These are phyloP conservation scores for Gobiocypris rarus DNA, from an alignment of 2,113 vertebrate genomes.

Conservation along the genomic window DNA sequence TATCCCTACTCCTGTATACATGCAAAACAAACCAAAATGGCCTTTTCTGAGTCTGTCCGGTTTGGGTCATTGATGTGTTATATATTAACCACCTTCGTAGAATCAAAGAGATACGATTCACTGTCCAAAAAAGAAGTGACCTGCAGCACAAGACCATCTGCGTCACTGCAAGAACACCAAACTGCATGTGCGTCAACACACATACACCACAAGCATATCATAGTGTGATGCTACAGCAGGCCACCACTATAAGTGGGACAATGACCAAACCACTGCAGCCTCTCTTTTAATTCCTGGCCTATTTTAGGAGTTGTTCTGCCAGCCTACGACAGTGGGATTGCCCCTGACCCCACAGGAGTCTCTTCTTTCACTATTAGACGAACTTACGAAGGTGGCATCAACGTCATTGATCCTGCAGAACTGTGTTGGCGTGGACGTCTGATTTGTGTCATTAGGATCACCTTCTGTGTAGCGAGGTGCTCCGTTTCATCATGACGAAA, in stretches of 20 bases:
- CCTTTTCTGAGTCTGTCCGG: not conserved
- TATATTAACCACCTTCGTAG: not conserved
- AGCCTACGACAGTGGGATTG: conserved; percentile 39
- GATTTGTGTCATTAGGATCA: not conserved
- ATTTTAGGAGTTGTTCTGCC: conserved; percentile 45
- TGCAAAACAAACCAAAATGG: not conserved
- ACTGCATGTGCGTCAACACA: conserved; percentile 21
- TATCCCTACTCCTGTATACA: not conserved
- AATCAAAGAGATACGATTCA: not conserved
- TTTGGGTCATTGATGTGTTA: conserved; percentile 1
- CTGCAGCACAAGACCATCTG: not conserved
- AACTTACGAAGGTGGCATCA: not conserved
- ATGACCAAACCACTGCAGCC: conserved; percentile 43
- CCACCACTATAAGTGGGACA: conserved; percentile 47
- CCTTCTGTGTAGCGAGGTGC: not conserved
- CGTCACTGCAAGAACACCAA: conserved; percentile 26
- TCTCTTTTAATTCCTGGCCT: conserved; percentile 35
- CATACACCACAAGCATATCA: conserved; percentile 13
- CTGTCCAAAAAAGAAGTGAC: not conserved
- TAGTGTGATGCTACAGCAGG: conserved; percentile 42
- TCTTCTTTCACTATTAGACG: conserved; percentile 1
- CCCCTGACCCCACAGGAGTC: not conserved
- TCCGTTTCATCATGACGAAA: not conserved
- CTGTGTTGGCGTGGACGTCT: not conserved
- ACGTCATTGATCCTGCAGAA: not conserved